These are phyloP conservation scores for Drosophila elegans DNA, from an alignment of 1,140 invertebrate species.

Conservation along the genomic window DNA sequence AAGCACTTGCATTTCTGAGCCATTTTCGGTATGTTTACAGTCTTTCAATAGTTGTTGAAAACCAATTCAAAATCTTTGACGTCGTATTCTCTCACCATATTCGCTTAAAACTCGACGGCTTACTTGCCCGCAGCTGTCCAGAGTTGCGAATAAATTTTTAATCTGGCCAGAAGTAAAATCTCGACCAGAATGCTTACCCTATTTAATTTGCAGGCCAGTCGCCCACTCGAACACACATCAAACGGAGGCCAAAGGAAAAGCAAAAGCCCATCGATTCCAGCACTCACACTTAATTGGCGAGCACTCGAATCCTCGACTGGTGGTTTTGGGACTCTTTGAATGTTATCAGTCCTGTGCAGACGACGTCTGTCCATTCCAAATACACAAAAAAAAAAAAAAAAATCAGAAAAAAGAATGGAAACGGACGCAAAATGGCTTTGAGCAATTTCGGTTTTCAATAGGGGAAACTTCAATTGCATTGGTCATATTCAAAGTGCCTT, in stretches of 20 bases:
- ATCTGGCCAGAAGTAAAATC: conserved; percentile 34
- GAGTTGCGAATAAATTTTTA: conserved; percentile 43
- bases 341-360: conserved; percentile 77
- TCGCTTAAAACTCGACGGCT: conserved; percentile 8
- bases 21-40: too few relatives aligned
- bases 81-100: background rate
- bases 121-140: conserved; percentile 17
- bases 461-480: conserved; percentile 58
- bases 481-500: conserved; percentile 72
- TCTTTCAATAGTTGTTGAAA: too few relatives aligned
- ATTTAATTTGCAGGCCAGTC: conserved; percentile 50
- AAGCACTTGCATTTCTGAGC: background rate
- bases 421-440: conserved; percentile 38
- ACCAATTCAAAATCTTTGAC: too few relatives aligned
- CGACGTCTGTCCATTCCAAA: conserved; percentile 40
- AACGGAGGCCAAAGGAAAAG: conserved; percentile 28
- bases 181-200: conserved; percentile 23
- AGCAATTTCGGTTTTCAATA: conserved; percentile 39
- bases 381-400: conserved; percentile 12
- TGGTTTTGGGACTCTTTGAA: conserved; percentile 44
- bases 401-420: conserved; percentile 6
- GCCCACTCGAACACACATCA: conserved; percentile 32
- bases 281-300: conserved; percentile 74
- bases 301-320: conserved; percentile 31
- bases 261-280: conserved; percentile 37